Evolutionary conservation across 2,797 vertebrate genomes (phyloP).

Genomic region (Cryptoblepharus egeriae): DNA sequence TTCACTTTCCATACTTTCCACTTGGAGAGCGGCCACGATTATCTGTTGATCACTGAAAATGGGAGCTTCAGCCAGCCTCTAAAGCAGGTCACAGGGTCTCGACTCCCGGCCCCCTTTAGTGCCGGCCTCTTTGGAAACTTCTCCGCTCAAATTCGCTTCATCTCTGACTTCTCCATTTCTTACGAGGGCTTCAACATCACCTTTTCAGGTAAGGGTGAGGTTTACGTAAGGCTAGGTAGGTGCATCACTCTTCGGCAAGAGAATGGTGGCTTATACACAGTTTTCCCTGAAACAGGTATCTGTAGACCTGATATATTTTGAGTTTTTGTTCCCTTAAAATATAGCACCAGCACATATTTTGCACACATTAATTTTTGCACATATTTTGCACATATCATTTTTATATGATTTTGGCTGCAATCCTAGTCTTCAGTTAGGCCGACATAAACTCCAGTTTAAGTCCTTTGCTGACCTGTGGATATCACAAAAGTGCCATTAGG

Average conservation of each 20-base stretch:
- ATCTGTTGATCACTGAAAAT: slow-evolving; percentile 94
- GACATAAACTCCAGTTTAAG: too few species aligned
- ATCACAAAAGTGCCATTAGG: too few species aligned
- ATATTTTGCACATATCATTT: too few species aligned
- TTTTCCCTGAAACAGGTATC: not conserved
- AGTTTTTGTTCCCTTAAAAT: too few species aligned
- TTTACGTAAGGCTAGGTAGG: not conserved
- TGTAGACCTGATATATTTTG: not conserved
- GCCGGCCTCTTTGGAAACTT: slow-evolving; percentile 97
- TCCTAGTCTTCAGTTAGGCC: too few species aligned
- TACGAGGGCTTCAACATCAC: slow-evolving; percentile 99
- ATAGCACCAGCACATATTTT: accelerated
- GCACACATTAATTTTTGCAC: too few species aligned
- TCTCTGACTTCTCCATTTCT: slow-evolving; percentile 98
- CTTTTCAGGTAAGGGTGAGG: slow-evolving; percentile 86
- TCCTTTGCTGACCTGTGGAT: too few species aligned
- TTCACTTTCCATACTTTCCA: slow-evolving; percentile 98
- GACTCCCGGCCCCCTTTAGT: slow-evolving; percentile 89
- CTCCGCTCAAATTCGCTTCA: slow-evolving; percentile 95
- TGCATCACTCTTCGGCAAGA: not conserved
- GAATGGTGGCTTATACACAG: not conserved
- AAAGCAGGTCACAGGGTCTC: slow-evolving; percentile 91
- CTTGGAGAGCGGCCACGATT: slow-evolving; percentile 95
- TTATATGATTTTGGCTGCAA: too few species aligned
- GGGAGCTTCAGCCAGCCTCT: slow-evolving; percentile 93